Evolutionary conservation across 2,888 invertebrate genomes (phyloP).

Genomic region (Tenthredo notha): DNA sequence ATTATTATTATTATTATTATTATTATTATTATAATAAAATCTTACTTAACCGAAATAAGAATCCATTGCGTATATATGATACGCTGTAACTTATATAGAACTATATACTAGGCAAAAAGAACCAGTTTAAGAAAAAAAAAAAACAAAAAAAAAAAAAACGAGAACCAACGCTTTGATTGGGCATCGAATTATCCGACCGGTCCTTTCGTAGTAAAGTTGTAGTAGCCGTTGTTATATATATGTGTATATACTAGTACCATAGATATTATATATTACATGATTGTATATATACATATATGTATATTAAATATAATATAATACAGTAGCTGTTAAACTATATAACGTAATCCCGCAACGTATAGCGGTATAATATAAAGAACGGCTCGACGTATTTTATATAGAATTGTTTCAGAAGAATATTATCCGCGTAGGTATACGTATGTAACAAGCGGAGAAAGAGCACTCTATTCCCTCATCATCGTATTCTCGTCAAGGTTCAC

Average conservation of each 20-base stretch:
- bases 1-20: too few species aligned
- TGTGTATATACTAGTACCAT: neutral
- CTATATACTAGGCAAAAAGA: neutral
- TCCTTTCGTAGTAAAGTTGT: conserved; percentile 27
- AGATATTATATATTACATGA: neutral
- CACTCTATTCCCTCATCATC: neutral
- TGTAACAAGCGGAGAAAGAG: neutral
- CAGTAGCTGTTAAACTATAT: neutral
- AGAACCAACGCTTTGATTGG: conserved; percentile 10
- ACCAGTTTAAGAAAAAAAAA: conserved; percentile 15
- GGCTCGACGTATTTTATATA: neutral
- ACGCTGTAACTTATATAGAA: neutral
- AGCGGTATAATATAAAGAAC: too few species aligned
- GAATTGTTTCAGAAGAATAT: neutral
- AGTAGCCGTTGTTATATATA: neutral
- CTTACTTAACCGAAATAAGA: neutral
- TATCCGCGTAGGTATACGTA: neutral
- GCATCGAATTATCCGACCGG: conserved; percentile 33
- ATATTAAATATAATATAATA: neutral
- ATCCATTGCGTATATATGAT: too few species aligned
- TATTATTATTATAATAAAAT: too few species aligned
- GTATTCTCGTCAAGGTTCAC: neutral
- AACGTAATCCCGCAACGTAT: neutral
- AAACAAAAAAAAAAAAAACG: neutral
- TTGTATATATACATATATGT: neutral